Percentiles rank a stretch among this genome's conserved stretches.
Conservation (phyloP, 2,113 vertebrate species). For the Syrmaticus mikado region DNA sequence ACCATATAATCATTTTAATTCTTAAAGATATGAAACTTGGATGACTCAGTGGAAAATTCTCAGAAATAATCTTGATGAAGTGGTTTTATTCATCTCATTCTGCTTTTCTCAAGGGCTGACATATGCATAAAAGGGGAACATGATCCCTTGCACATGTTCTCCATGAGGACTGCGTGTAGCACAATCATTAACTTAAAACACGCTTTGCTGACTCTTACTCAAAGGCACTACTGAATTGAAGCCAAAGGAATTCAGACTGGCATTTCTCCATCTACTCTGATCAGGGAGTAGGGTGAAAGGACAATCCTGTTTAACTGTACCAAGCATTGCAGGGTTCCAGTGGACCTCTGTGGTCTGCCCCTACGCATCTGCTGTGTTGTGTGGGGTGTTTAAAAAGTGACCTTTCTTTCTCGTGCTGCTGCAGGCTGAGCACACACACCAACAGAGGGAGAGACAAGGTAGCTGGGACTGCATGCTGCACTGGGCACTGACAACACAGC, state of each 20-base stretch:
- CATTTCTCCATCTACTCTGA: conserved; percentile 18
- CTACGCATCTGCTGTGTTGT: not conserved
- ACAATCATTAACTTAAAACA: conserved; percentile 38
- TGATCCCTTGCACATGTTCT: conserved; percentile 63
- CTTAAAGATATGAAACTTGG: conserved; percentile 12
- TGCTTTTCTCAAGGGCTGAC: conserved; percentile 53
- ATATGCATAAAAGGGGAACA: conserved; percentile 8
- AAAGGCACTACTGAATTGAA: conserved; percentile 45
- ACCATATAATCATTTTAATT: conserved; percentile 7
- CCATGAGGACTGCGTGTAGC: conserved; percentile 22
- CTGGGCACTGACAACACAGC: too few relatives aligned
- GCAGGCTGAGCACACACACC: not conserved
- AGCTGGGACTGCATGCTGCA: not conserved
- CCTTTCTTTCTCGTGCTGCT: not conserved
- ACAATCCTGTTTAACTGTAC: not conserved
- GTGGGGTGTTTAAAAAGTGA: not conserved
- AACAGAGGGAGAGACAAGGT: not conserved
- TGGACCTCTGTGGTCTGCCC: not conserved
- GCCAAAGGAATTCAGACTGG: conserved; percentile 48
- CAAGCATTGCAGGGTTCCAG: not conserved
- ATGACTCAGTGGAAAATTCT: conserved; percentile 40
- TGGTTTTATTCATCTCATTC: conserved; percentile 47
- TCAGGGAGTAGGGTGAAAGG: not conserved
- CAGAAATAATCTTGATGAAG: conserved; percentile 28
- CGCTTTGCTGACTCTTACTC: conserved; percentile 33